Conservation (phyloP, 1,140 invertebrate species). For the Camponotus floridanus region DNA sequence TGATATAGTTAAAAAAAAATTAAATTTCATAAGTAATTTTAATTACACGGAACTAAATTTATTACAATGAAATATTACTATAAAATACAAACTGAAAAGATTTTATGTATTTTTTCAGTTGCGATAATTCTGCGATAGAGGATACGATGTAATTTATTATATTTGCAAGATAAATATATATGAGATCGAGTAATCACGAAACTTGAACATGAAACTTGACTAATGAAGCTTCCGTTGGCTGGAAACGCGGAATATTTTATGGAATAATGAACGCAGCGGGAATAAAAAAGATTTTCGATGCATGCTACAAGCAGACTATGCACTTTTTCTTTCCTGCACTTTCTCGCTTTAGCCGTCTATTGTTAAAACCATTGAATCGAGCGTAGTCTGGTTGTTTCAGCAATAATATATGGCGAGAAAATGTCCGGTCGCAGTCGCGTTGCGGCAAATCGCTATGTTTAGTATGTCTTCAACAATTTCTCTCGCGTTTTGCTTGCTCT, state of each 20-base stretch:
- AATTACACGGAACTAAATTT: background rate
- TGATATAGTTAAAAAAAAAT: background rate
- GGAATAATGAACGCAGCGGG: background rate
- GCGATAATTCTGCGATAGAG: background rate
- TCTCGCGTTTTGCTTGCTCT: slow-evolving; percentile 11
- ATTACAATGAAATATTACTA: slow-evolving; percentile 12
- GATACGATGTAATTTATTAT: background rate
- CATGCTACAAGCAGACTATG: background rate
- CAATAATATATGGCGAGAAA: slow-evolving; percentile 16
- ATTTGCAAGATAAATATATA: background rate
- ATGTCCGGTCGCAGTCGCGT: background rate
- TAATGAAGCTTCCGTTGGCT: background rate
- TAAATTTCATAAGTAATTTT: background rate
- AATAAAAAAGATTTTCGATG: slow-evolving; percentile 3
- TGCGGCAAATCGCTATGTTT: slow-evolving; percentile 18
- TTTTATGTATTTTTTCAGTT: background rate
- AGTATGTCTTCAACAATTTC: slow-evolving; percentile 24
- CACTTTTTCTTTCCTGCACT: background rate
- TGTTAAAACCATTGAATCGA: slow-evolving; percentile 48
- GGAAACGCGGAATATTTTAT: background rate
- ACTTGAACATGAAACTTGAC: background rate
- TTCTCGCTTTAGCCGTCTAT: background rate
- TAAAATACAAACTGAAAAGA: background rate
- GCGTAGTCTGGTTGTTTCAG: background rate
- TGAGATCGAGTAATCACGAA: background rate